A percentile compares a stretch with the other conserved stretches of the same genome.
phyloP scores from a whole-genome alignment of 2,888 invertebrate species.

The Seira musarum region DNA sequence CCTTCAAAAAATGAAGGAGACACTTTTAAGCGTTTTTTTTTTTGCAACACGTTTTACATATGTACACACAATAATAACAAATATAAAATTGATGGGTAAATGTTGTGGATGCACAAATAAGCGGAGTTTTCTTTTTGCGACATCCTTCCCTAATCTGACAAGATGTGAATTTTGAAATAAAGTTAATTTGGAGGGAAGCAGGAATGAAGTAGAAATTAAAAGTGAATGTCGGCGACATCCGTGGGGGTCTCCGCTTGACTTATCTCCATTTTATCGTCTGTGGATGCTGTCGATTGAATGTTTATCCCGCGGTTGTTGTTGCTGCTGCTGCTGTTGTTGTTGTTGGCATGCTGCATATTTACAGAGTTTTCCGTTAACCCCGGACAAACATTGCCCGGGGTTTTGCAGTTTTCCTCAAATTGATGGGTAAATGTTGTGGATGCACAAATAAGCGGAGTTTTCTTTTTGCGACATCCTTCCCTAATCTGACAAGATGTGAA shows the following conservation, averaged over 20 bases:
- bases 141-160: too few species aligned
- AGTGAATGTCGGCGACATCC: conserved; percentile 78
- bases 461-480: too few species aligned
- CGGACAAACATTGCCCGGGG: conserved; percentile 29
- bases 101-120: too few species aligned
- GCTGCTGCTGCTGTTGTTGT: conserved; percentile 29
- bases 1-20: too few species aligned
- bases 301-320: not conserved
- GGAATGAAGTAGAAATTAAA: conserved; percentile 72
- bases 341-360: conserved; percentile 25
- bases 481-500: too few species aligned
- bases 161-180: not conserved
- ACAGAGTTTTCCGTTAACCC: conserved; percentile 41
- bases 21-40: too few species aligned
- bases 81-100: too few species aligned
- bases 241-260: conserved; percentile 77
- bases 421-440: too few species aligned
- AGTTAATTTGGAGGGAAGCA: not conserved
- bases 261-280: conserved; percentile 68
- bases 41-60: too few species aligned
- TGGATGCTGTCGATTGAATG: conserved; percentile 14
- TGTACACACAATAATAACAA: too few species aligned
- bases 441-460: too few species aligned
- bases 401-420: not conserved
- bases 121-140: too few species aligned